Evolutionary conservation across 1,140 invertebrate genomes (phyloP).

Genomic region (Drosophila cardini): DNA sequence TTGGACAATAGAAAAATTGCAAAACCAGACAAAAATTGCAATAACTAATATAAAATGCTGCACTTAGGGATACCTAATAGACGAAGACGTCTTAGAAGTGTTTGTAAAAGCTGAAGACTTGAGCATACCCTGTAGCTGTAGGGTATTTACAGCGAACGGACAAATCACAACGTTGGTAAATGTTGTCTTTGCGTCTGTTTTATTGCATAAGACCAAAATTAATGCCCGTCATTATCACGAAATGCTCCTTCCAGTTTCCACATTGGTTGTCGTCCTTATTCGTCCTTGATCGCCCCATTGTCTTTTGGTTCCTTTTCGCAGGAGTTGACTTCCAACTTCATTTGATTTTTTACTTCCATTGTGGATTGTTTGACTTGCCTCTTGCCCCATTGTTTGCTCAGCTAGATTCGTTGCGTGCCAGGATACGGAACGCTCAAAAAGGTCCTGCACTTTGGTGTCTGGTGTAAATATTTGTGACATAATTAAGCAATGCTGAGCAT

Average conservation of each 20-base stretch:
- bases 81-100: not conserved
- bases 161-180: conserved; percentile 6
- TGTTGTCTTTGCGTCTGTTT: conserved; percentile 7
- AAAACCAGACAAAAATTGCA: conserved; percentile 9
- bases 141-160: conserved; percentile 5
- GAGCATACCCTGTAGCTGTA: not conserved
- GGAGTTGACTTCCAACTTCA: conserved; percentile 46
- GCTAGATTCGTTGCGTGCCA: conserved; percentile 75
- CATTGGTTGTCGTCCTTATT: conserved; percentile 55
- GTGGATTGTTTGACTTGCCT: conserved; percentile 40
- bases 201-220: conserved; percentile 60
- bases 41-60: not conserved
- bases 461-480: conserved; percentile 83
- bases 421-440: conserved; percentile 50
- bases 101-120: not conserved
- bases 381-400: conserved; percentile 47
- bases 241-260: conserved; percentile 70
- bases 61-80: not conserved
- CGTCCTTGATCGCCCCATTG: conserved; percentile 70
- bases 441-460: conserved; percentile 48
- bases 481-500: conserved; percentile 70
- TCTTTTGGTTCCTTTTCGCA: not conserved
- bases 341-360: conserved; percentile 67
- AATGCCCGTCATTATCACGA: conserved; percentile 74
- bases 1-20: conserved; percentile 43